These are phyloP conservation scores for Rotaria socialis DNA, from an alignment of 2,888 invertebrate genomes.

Conservation along the genomic window DNA sequence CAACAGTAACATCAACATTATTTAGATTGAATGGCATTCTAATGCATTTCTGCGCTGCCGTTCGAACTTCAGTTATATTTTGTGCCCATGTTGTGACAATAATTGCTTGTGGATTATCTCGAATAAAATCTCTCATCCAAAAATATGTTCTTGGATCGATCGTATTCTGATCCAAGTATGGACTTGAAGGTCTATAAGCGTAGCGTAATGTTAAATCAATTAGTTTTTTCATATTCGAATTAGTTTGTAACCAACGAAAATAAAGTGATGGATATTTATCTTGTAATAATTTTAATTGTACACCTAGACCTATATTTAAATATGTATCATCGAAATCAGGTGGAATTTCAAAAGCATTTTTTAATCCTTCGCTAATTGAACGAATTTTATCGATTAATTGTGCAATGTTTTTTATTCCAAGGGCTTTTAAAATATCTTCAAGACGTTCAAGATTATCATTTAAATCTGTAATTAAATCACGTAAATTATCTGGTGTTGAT, in stretches of 20 bases:
- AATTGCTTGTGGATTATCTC: conserved; percentile 49
- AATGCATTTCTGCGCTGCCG: neutral
- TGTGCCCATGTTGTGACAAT: conserved; percentile 53
- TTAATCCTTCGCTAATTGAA: conserved; percentile 44
- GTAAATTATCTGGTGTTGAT: conserved; percentile 50
- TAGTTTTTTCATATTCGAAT: conserved; percentile 52
- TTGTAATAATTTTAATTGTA: conserved; percentile 50
- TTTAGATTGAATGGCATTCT: conserved; percentile 46
- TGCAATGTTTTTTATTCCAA: conserved; percentile 47
- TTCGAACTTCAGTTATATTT: conserved; percentile 44
- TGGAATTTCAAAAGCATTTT: conserved; percentile 51
- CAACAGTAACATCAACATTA: conserved; percentile 46
- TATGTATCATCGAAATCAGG: conserved; percentile 56
- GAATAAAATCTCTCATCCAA: conserved; percentile 52
- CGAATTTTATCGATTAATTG: conserved; percentile 39
- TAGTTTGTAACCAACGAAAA: conserved; percentile 50
- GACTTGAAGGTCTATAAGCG: conserved; percentile 52
- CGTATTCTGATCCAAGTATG: conserved; percentile 49
- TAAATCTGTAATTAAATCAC: conserved; percentile 49
- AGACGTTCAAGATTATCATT: conserved; percentile 48
- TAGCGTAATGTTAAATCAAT: conserved; percentile 52
- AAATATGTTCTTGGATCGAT: conserved; percentile 53
- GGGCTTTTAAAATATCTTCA: conserved; percentile 48
- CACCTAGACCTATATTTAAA: conserved; percentile 53
- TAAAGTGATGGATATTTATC: conserved; percentile 50